Percentiles rank a stretch among this genome's conserved stretches.
phyloP scores from a whole-genome alignment of 2,888 invertebrate genomes.

The Branchellion lobata region DNA sequence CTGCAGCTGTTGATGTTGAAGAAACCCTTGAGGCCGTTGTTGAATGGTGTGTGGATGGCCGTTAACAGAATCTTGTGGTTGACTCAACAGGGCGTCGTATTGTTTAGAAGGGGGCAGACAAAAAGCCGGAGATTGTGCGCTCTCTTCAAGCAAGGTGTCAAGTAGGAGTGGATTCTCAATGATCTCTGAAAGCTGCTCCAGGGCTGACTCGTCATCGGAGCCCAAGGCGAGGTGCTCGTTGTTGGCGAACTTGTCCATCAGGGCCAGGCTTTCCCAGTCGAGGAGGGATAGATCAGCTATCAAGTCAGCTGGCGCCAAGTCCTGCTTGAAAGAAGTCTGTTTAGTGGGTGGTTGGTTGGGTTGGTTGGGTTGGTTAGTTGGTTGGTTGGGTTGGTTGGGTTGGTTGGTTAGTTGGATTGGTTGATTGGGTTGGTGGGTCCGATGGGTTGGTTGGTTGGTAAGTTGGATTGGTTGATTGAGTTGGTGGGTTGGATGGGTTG shows the following conservation, averaged over 20 bases:
- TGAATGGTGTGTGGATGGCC: background rate
- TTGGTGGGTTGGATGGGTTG: too few species aligned
- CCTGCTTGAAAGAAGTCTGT: constrained; percentile 1
- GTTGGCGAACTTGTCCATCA: constrained; percentile 31
- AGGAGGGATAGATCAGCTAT: constrained; percentile 28
- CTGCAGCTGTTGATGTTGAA: constrained; percentile 5
- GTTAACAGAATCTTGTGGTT: background rate
- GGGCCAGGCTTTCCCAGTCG: constrained; percentile 26
- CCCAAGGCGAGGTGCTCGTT: constrained; percentile 15
- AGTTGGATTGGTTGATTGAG: too few species aligned
- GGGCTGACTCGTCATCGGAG: constrained; percentile 3
- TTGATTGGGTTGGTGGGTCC: too few species aligned
- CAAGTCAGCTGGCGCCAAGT: constrained; percentile 21
- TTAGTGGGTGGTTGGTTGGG: too few species aligned
- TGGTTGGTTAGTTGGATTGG: too few species aligned
- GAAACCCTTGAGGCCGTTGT: background rate
- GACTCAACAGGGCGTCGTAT: background rate
- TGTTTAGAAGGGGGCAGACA: background rate
- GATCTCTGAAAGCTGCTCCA: constrained; percentile 30
- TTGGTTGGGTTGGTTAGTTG: too few species aligned
- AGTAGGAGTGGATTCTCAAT: constrained; percentile 36
- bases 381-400: too few species aligned
- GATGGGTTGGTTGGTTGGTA: too few species aligned
- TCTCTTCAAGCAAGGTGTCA: constrained; percentile 1
- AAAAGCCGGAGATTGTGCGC: background rate